A percentile compares a stretch with the other conserved stretches of the same genome.
Conservation (phyloP, 2,797 vertebrate species). For the Gastrophryne carolinensis region DNA sequence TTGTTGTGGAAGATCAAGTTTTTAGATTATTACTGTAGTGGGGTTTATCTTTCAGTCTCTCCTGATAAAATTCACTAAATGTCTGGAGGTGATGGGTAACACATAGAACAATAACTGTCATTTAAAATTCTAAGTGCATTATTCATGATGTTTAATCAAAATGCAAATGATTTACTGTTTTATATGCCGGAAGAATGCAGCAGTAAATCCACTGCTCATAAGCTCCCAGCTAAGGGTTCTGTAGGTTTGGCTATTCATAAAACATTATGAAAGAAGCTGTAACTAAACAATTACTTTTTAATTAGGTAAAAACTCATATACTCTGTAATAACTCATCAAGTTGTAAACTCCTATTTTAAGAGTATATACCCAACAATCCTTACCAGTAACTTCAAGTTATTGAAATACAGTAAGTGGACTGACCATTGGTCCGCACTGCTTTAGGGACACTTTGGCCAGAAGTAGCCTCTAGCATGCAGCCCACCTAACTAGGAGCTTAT, state of each 20-base stretch:
- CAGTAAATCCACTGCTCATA: conserved; percentile 9
- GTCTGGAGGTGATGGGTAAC: not conserved
- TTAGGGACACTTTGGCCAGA: too few species aligned
- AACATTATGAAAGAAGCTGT: not conserved
- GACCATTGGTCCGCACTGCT: too few species aligned
- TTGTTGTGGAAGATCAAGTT: not conserved
- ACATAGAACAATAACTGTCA: conserved; percentile 39
- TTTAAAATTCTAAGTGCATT: not conserved
- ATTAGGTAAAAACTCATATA: too few species aligned
- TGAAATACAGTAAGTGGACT: too few species aligned
- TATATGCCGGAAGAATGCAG: not conserved
- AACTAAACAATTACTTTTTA: not conserved
- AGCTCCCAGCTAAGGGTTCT: not conserved
- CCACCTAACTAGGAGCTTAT: too few species aligned
- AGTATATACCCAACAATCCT: too few species aligned
- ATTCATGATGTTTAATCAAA: conserved; percentile 46
- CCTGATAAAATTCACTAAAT: not conserved
- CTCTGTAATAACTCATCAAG: too few species aligned
- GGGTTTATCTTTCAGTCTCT: not conserved
- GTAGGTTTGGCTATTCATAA: not conserved
- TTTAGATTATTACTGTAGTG: not conserved
- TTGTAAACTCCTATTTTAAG: too few species aligned
- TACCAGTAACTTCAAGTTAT: too few species aligned
- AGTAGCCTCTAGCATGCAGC: too few species aligned
- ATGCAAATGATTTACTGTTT: conserved; percentile 43